phyloP scores from a whole-genome alignment of 2,888 invertebrate species.

The Drosophila mimetica region DNA sequence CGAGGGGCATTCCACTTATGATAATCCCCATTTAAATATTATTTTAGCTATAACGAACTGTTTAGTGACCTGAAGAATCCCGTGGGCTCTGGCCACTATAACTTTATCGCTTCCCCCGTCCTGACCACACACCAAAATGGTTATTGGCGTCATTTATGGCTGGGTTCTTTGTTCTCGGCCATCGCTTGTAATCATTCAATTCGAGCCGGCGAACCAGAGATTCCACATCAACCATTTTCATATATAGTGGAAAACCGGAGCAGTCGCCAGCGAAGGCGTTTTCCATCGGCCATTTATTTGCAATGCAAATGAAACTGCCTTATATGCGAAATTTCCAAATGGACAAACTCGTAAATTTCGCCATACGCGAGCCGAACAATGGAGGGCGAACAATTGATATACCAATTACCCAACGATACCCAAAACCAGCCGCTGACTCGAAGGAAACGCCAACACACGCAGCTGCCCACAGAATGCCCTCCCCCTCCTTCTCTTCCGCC shows the following conservation, averaged over 20 bases:
- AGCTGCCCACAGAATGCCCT: conserved; percentile 31
- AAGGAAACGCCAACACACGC: conserved; percentile 47
- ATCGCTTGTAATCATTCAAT: conserved; percentile 43
- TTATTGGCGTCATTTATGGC: conserved; percentile 66
- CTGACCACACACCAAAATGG: conserved; percentile 43
- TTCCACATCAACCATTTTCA: conserved; percentile 56
- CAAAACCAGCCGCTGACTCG: conserved; percentile 18
- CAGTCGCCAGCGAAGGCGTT: conserved; percentile 59
- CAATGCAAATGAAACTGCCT: conserved; percentile 72
- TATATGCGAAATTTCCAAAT: conserved; percentile 68
- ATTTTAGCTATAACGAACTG: conserved; percentile 29
- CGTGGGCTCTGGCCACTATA: conserved; percentile 8
- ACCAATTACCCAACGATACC: conserved; percentile 70
- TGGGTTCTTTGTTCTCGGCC: conserved; percentile 35
- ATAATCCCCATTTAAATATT: conserved; percentile 54
- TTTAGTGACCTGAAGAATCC: conserved; percentile 26
- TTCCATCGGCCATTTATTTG: conserved; percentile 72
- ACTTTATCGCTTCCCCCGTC: conserved; percentile 27
- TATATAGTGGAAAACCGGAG: conserved; percentile 46
- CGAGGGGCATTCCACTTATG: conserved; percentile 59
- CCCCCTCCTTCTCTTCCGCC: not conserved
- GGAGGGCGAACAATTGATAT: conserved; percentile 71
- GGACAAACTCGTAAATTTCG: conserved; percentile 62
- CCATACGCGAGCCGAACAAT: conserved; percentile 41
- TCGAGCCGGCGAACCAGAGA: conserved; percentile 29